Evolutionary conservation across 2,797 vertebrate genomes (phyloP), one percentile per base, ranked within the genome.

Genomic region (Prionace glauca): DNA sequence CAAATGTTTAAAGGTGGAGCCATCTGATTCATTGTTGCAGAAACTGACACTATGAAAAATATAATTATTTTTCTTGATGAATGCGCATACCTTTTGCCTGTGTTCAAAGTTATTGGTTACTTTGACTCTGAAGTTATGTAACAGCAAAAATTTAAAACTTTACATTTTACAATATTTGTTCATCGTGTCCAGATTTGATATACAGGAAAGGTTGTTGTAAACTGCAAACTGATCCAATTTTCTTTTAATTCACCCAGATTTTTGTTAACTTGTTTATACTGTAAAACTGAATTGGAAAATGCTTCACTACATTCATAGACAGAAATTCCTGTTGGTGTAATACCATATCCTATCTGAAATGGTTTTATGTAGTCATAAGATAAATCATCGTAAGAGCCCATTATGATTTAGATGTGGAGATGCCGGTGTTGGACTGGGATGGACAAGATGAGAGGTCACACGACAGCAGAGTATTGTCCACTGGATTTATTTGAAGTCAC

Each of bases 31-130:
- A n/a, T n/a, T 3, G 16, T 60, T 95, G 16, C 26, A 20, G 93
- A 95, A 95, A 56, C 45, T 50, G 29, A 60, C 69, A 56, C 72
- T 95, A n/a, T 16, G 32, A 26, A 94, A 94, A 94, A 50, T 94
- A 94, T 71, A 71, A 32, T 72, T 32, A 72, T 74, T 29, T 72
- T 36, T 94, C 92, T 22, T 50, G 71, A 74, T 93, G 36, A 93
- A 41, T 93, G 91, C n/a, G 26, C 24, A 24, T 94, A 45, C 45
- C 41, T 56, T 56, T 22, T 32, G 12, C 93, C 93, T 56, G 45
- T 74, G 72, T 18, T 95, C 60, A 9, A 50, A 60, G 20, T 1
- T 94, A 74, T 32, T 72, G 14, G 71, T 77, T 95, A 77, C 16
- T 77, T 95, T 77, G 45, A 29, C 71, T 56, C 45, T 56, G 32